These are phyloP conservation scores for Epinotia bilunana DNA, from an alignment of 2,888 invertebrate species.

Conservation along the genomic window DNA sequence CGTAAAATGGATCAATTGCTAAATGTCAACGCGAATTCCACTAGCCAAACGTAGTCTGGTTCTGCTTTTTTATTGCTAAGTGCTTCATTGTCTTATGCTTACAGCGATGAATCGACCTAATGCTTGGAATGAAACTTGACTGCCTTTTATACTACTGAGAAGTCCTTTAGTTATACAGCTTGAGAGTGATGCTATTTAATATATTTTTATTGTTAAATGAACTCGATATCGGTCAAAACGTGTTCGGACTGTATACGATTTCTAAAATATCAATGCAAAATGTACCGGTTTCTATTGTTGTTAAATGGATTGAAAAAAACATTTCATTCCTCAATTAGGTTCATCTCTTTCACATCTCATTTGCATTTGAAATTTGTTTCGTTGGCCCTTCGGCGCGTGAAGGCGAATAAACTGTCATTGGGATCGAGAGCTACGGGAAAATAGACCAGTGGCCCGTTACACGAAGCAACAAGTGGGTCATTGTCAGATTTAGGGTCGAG, in stretches of 20 bases:
- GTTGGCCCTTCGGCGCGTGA: not conserved
- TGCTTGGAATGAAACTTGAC: constrained; percentile 16
- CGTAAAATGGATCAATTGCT: not conserved
- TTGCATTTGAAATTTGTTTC: not conserved
- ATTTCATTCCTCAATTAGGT: not conserved
- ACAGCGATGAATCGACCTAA: not conserved
- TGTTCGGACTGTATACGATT: not conserved
- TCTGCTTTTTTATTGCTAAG: not conserved
- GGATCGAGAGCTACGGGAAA: not conserved
- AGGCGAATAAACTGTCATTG: not conserved
- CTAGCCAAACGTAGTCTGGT: not conserved
- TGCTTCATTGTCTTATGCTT: constrained; percentile 5
- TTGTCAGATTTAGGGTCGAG: no score
- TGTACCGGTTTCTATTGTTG: no score
- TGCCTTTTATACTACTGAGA: constrained; percentile 3
- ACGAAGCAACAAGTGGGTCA: no score
- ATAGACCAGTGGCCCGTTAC: no score
- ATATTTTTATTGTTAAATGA: not conserved
- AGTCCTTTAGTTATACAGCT: constrained; percentile 6
- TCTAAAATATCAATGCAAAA: not conserved
- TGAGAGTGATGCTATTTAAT: not conserved
- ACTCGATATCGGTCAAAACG: not conserved
- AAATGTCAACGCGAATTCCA: not conserved
- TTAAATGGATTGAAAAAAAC: no score
- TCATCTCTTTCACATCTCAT: not conserved